Base-by-base conservation (phyloP, 2,888 invertebrate species). In the Danaus chrysippus region DNA sequence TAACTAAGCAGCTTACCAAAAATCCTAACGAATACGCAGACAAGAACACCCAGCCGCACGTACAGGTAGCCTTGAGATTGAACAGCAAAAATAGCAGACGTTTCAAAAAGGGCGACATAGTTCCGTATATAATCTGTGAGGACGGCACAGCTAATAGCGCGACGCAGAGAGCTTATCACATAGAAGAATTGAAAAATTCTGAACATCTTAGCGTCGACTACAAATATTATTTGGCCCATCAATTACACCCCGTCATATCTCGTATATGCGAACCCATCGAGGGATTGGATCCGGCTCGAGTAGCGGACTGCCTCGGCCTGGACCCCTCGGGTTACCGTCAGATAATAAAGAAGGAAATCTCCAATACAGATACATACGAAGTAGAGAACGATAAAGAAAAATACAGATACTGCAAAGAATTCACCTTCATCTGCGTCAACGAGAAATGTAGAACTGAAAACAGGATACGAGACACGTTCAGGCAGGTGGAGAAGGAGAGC, bases 201-300 rank as follows among this genome's bases (percentile, higher is more conserved):
- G 94, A 94, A 58, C 82, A 84, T 54, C 86, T 97, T 1, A 95
- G 94, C 81, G 92, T 97, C 2, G 99, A 99, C 83, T 92, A 93
- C 1, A 93, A 94, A 70, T 99, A 99, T 86, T 99, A 99, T 86
- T 90, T 99, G 70, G 93, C 96, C 0, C 96, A 98, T 77, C 99
- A 99, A 90, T 93, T 99, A 53, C 98, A 98, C 83, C 99, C 99
- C 0, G 98, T 99, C 0, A 95, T 99, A 66, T 94, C 97, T 41
- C 93, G 99, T 70, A 94, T 99, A 77, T 97, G 98, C 79, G 98
- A 98, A 69, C 99, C 99, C 0, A 96, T 99, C 54, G 97, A 98
- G 69, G 98, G 97, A 11, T 96, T 97, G 68, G 98, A 99, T 86
- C 94, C 96, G 2, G 96, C 95, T 58, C 93, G 96, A 67, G 94